Evolutionary conservation across 2,797 vertebrate species (phyloP).

Genomic region (Chaetodon trifasciatus): DNA sequence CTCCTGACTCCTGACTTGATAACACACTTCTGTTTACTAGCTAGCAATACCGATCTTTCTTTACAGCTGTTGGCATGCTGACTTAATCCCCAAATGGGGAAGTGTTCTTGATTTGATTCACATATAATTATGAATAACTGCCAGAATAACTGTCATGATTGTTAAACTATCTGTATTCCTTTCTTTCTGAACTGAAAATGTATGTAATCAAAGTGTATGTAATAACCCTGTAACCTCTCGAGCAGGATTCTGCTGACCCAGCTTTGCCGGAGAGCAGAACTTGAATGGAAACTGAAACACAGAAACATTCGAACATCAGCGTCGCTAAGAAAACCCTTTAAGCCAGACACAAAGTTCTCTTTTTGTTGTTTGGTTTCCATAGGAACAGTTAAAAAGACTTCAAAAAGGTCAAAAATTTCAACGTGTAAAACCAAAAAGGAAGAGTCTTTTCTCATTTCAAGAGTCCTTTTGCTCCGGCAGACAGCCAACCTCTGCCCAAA

Average conservation of each 20-base stretch:
- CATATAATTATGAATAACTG: constrained; percentile 30
- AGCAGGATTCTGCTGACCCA: constrained; percentile 34
- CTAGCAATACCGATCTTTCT: constrained; percentile 24
- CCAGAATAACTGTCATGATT: constrained; percentile 47
- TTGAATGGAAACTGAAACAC: constrained; percentile 61
- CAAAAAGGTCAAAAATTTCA: constrained; percentile 73
- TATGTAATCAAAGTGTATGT: constrained; percentile 21
- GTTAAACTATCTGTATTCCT: constrained; percentile 23
- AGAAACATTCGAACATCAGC: constrained; percentile 62
- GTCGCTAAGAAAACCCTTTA: constrained; percentile 65
- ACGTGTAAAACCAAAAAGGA: constrained; percentile 73
- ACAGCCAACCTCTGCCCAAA: constrained; percentile 31
- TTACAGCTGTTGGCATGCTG: constrained; percentile 35
- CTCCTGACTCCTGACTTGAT: constrained; percentile 1
- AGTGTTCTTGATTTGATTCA: constrained; percentile 35
- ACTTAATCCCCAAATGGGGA: constrained; percentile 19
- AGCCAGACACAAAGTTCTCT: constrained; percentile 62
- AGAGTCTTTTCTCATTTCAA: constrained; percentile 66
- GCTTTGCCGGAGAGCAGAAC: constrained; percentile 48
- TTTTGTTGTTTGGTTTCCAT: constrained; percentile 79
- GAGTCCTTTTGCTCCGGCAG: constrained; percentile 64
- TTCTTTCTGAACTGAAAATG: constrained; percentile 24
- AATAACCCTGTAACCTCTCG: constrained; percentile 61
- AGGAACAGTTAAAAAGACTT: constrained; percentile 82
- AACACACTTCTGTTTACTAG: constrained; percentile 32